Conservation (phyloP, 2,888 invertebrate genomes). For the Tetragonula carbonaria region DNA sequence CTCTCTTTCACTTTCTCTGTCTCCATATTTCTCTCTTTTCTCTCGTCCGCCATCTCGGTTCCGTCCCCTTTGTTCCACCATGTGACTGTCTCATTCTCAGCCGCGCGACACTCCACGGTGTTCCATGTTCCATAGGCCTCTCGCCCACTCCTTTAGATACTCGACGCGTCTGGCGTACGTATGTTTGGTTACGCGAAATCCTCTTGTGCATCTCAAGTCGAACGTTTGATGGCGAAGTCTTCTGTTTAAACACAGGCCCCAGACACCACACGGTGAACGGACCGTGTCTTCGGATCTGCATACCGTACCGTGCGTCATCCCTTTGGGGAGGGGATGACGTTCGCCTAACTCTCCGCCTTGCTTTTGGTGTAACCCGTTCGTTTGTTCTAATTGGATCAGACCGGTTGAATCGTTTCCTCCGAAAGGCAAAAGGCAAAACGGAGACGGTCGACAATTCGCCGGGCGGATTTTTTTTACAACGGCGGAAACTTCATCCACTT, state of each 20-base stretch:
- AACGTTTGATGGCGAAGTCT: constrained; percentile 72
- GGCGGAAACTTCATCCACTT: neutral
- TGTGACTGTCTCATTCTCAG: constrained; percentile 22
- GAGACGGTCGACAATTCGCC: neutral
- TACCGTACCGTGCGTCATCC: constrained; percentile 38
- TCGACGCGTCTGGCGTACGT: constrained; percentile 68
- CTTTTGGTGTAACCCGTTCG: neutral
- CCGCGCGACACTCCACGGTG: constrained; percentile 16
- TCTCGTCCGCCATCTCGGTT: neutral
- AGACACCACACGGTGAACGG: constrained; percentile 53
- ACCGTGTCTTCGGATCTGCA: constrained; percentile 59
- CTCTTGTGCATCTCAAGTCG: constrained; percentile 74
- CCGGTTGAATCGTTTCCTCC: neutral
- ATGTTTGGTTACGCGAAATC: constrained; percentile 74
- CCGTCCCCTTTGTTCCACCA: constrained; percentile 1
- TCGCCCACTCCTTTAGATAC: constrained; percentile 30
- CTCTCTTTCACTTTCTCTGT: neutral
- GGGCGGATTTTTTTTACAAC: neutral
- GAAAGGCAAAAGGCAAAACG: neutral
- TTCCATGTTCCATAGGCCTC: constrained; percentile 12
- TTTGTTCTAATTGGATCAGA: constrained; percentile 22
- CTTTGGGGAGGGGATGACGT: constrained; percentile 6
- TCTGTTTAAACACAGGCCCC: constrained; percentile 69
- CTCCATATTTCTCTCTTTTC: too few species aligned
- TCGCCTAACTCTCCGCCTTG: constrained; percentile 10